phyloP scores from a whole-genome alignment of 2,888 invertebrate genomes.

The Drosophila atripex region DNA sequence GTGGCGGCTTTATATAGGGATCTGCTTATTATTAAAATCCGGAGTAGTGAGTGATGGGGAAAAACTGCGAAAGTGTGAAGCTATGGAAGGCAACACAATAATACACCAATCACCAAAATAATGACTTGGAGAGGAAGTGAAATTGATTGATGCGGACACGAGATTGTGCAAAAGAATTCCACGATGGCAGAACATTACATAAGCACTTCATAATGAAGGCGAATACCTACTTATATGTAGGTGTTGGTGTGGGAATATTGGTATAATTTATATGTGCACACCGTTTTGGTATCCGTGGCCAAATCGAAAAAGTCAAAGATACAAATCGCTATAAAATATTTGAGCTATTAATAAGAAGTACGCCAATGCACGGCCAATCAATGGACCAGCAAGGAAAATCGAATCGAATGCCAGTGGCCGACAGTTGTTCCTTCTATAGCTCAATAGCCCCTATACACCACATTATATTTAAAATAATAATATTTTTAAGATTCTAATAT shows the following conservation, averaged over 20 bases:
- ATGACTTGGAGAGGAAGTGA: conserved; percentile 58
- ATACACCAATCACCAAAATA: conserved; percentile 24
- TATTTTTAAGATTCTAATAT: not conserved
- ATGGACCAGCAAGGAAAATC: conserved; percentile 47
- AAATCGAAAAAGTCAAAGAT: conserved; percentile 72
- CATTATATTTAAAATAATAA: conserved; percentile 1
- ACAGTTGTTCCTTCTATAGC: conserved; percentile 22
- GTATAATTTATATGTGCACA: conserved; percentile 24
- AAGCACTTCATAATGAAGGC: conserved; percentile 61
- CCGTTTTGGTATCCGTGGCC: conserved; percentile 59
- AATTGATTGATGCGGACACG: conserved; percentile 65
- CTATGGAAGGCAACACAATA: conserved; percentile 41
- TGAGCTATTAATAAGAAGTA: conserved; percentile 73
- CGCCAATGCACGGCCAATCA: conserved; percentile 65
- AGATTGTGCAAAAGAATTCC: conserved; percentile 64
- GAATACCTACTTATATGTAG: conserved; percentile 12
- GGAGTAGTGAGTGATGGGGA: conserved; percentile 62
- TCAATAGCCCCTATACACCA: not conserved
- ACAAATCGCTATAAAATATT: conserved; percentile 74
- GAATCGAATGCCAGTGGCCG: conserved; percentile 37
- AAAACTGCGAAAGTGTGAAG: conserved; percentile 64
- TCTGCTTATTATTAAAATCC: conserved; percentile 71
- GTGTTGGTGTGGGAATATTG: not conserved
- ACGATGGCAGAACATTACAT: conserved; percentile 63
- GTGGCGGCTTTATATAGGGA: conserved; percentile 8